Base-by-base conservation (phyloP, 2,797 vertebrate genomes). In the Podarcis lilfordi region DNA sequence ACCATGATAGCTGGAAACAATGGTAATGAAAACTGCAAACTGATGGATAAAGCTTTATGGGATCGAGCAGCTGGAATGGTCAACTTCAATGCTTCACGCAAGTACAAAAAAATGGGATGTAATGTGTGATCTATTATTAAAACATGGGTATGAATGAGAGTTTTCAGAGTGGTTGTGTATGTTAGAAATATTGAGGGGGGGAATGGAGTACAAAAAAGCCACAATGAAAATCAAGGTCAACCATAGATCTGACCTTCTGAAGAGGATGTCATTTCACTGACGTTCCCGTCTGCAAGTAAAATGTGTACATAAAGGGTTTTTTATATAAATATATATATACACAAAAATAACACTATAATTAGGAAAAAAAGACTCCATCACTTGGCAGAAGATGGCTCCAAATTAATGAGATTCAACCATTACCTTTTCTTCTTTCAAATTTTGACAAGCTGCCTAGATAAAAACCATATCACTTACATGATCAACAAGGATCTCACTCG, bases 171-270 rank as follows among this genome's bases (percentile, higher is more conserved):
- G 88, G 88, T 90, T 93, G 86, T 90, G 92, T 90, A 94, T 91
- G 92, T 96, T 95, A 96, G 93, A 92, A 88, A 91, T 93, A 89
- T 40, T 76, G 69, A 66, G 68, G 21, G 11, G 71, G 71, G n/a
- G 86, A 77, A 86, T 86, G 88, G 88, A 82, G 15, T 69, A 82
- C 79, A 76, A 75, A 72, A 93, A 92, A 94, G 94, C 88, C 91
- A 92, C 94, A 96, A 93, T 90, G 92, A 95, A 82, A 92, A 95
- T 93, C 25, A 95, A 93, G 93, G 92, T 94, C 95, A 96, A 92
- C 91, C 94, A 93, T 84, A 94, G 90, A 93, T 96, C 96, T 97
- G 94, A 97, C 96, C 96, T 94, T 92, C 91, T 96, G 94, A 97
- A 86, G 96, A 95, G 69, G 96, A 95, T 89, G 96, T 93, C 91